Base-by-base conservation (phyloP, 2,888 invertebrate species). In the Leptogaster cylindrica region DNA sequence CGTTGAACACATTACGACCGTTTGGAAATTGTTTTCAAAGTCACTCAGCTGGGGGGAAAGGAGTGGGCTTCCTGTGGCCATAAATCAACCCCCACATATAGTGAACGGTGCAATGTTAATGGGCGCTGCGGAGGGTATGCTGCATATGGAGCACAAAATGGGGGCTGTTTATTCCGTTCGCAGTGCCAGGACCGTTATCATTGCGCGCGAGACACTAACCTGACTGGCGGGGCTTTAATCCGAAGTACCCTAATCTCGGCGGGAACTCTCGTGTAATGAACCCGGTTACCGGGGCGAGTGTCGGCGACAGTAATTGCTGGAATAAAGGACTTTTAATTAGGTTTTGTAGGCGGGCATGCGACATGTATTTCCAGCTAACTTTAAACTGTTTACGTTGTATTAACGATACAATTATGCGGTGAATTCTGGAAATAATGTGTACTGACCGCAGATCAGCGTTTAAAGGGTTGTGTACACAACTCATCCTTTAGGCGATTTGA, bases 251-350 rank as follows among this genome's bases (percentile, higher is more conserved):
- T 52, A 52, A 52, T 52, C 52, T 52, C 18, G 7, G 31, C 16
- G 10, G 52, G 31, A 20, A 31, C 31, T 31, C 31, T 18, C 31
- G 18, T 52, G 33, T 33, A 52, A 52, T 52, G 52, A 52, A 31
- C 18, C 14, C 2, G 10, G 31, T 5, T 20, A 2, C 20, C 14
- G n/a, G 8, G 14, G 18, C 20, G 52, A 31, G 16, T 52, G n/a
- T 14, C 18, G 20, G 16, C 18, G 20, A 5, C 20, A 10, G 20
- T 52, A 52, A 52, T 20, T 31, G 18, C 52, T 6, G 2, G 33
- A 27, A 52, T 52, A 31, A 52, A 33, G 10, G 10, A 16, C 12
- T 31, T 52, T 52, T 52, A 52, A 52, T 52, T 52, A 52, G 52
- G 31, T 52, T 52, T 18, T 28, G 31, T 28, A 31, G 18, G 16